These are phyloP conservation scores for Eurytoma adleriae DNA, from an alignment of 2,888 invertebrate species.

Conservation along the genomic window DNA sequence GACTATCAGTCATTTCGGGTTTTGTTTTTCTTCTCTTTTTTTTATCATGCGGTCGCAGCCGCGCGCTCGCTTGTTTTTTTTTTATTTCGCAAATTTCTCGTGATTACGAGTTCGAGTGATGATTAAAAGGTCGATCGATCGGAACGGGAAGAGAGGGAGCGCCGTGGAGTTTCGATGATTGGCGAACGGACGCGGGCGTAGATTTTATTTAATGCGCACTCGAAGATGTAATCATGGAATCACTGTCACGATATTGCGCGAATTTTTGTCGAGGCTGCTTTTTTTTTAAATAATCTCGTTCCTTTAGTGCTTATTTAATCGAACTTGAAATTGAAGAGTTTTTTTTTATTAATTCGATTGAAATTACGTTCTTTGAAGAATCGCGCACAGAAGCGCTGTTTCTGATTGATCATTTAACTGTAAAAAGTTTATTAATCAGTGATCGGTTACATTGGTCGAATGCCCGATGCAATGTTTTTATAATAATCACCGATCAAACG, in stretches of 20 bases:
- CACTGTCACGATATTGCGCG: neutral
- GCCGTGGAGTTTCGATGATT: conserved; percentile 50
- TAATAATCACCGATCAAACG: too few species aligned
- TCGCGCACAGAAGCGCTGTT: neutral
- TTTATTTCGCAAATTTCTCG: conserved; percentile 15
- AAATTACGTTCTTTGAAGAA: conserved; percentile 5
- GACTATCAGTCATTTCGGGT: conserved; percentile 35
- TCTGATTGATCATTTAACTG: too few species aligned
- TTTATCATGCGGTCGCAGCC: neutral
- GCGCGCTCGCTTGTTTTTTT: conserved; percentile 14
- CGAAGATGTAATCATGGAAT: conserved; percentile 13
- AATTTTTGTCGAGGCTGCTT: neutral
- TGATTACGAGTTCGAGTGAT: conserved; percentile 41
- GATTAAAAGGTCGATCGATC: conserved; percentile 63
- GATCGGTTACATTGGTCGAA: too few species aligned
- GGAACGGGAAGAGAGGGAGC: conserved; percentile 58
- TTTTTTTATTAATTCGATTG: conserved; percentile 16
- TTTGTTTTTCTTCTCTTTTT: conserved; percentile 12
- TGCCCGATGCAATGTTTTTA: too few species aligned
- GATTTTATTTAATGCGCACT: conserved; percentile 38
- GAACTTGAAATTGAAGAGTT: neutral
- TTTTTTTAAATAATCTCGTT: conserved; percentile 22
- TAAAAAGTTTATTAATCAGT: too few species aligned
- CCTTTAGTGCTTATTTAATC: neutral
- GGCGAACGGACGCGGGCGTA: neutral